Evolutionary conservation across 2,113 vertebrate species (phyloP).

Genomic region (Pelusios castaneus): DNA sequence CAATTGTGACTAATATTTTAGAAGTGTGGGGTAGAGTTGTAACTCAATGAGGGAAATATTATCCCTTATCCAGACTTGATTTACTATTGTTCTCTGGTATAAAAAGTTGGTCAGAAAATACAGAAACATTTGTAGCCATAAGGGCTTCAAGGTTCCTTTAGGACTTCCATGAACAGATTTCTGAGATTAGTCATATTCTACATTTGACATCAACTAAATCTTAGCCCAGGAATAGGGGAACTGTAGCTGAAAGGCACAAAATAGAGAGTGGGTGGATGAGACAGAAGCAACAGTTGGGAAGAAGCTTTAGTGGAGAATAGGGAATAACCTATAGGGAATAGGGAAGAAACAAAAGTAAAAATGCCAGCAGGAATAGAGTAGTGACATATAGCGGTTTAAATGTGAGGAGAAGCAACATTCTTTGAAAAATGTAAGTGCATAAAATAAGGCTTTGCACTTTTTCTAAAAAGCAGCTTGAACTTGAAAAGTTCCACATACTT

Average conservation of each 20-base stretch:
- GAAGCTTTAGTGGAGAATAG: neutral
- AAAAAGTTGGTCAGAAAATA: neutral
- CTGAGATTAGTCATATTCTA: slow-evolving; percentile 1
- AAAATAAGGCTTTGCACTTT: neutral
- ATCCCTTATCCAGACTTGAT: slow-evolving; percentile 11
- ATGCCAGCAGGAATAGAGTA: neutral
- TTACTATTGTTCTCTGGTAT: neutral
- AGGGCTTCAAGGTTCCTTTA: slow-evolving; percentile 3
- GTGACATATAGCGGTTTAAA: neutral
- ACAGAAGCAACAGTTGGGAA: neutral
- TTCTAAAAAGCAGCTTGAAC: neutral
- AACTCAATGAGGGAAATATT: slow-evolving; percentile 12
- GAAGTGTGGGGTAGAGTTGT: neutral
- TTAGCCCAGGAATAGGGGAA: neutral
- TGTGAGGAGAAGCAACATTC: neutral
- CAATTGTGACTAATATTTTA: neutral
- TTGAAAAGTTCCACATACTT: neutral
- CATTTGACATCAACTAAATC: neutral
- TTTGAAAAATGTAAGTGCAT: neutral
- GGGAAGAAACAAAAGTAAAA: neutral
- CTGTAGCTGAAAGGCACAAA: neutral
- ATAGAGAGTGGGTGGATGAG: neutral
- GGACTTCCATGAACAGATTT: neutral
- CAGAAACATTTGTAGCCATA: neutral
- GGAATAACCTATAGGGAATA: neutral